Base-by-base conservation (phyloP, 2,113 vertebrate species). In the Calidris pugnax region DNA sequence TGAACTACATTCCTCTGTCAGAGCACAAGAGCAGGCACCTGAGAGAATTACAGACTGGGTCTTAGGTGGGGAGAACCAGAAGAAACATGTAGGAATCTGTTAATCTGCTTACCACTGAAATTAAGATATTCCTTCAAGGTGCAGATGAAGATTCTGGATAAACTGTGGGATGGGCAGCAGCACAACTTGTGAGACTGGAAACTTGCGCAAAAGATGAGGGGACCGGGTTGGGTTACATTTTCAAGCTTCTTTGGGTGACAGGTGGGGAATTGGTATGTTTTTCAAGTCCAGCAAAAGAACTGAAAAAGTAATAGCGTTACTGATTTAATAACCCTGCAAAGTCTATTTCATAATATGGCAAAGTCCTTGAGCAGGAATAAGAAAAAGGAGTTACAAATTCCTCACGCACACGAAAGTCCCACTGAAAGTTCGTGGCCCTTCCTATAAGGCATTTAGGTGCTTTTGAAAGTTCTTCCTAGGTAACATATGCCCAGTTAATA, bases 1-100 rank as follows among this genome's bases (percentile, higher is more conserved):
- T 64, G 76, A 90, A 64, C 59, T 59, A 64, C 72, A 83, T 94
- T 96, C 73, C 56, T 84, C 77, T 86, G 84, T 63, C 69, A 87
- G 56, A 95, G 64, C 35, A 66, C 0, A 7, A 53, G 45, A 89
- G 69, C 17, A 78, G 37, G 77, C 35, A 69, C 41, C 63, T 62
- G 72, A 8, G 7, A 85, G 90, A 94, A 73, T 55, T 90, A 62
- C n/a, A 88, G 72, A 37, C 55, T n/a, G 28, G 53, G 50, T 71
- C 45, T 41, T 55, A 67, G 47, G 59, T 67, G 75, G 20, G 57
- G 48, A 22, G 35, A 76, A 73, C 43, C 77, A 93, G 59, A 82
- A 79, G 32, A 91, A 94, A 87, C 50, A 71, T 69, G 88, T 3
- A 90, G 51, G 78, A 88, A 93, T 84, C 35, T 84, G 24, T 51